phyloP scores from a whole-genome alignment of 2,888 invertebrate species.

The Copidosoma aretas region DNA sequence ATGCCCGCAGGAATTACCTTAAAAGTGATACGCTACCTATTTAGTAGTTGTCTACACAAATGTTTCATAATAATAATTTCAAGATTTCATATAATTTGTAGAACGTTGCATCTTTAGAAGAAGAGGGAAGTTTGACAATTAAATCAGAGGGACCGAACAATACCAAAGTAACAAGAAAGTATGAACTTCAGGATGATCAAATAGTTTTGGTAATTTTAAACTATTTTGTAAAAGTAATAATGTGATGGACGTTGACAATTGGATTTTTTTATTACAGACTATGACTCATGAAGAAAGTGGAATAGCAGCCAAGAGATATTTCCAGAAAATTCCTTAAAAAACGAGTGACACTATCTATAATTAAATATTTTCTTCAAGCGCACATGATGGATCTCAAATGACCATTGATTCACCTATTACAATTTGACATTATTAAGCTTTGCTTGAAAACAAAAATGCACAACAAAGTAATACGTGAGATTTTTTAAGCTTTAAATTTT shows the following conservation, averaged over 20 bases:
- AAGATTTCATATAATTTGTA: conserved; percentile 51
- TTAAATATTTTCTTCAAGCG: conserved; percentile 20
- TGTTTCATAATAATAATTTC: background rate
- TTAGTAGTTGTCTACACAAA: background rate
- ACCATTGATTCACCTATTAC: conserved; percentile 15
- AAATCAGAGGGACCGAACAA: conserved; percentile 59
- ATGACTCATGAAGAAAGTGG: conserved; percentile 66
- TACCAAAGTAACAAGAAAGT: conserved; percentile 60
- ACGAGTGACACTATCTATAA: background rate
- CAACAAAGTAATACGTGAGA: conserved; percentile 9
- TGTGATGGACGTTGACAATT: background rate
- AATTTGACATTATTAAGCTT: conserved; percentile 29
- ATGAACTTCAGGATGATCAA: conserved; percentile 61
- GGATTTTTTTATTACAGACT: conserved; percentile 63
- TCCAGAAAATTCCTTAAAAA: conserved; percentile 61
- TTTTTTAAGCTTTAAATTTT: conserved; percentile 33
- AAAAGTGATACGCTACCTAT: conserved; percentile 55
- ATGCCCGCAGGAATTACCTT: conserved; percentile 68
- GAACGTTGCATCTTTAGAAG: conserved; percentile 67
- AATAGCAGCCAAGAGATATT: conserved; percentile 67
- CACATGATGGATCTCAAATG: conserved; percentile 20
- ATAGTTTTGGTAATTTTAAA: conserved; percentile 52
- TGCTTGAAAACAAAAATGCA: conserved; percentile 14
- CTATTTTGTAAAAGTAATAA: background rate
- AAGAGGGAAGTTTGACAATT: conserved; percentile 63